Evolutionary conservation across 2,797 vertebrate species (phyloP).

Genomic region (Arctocebus calabarensis): DNA sequence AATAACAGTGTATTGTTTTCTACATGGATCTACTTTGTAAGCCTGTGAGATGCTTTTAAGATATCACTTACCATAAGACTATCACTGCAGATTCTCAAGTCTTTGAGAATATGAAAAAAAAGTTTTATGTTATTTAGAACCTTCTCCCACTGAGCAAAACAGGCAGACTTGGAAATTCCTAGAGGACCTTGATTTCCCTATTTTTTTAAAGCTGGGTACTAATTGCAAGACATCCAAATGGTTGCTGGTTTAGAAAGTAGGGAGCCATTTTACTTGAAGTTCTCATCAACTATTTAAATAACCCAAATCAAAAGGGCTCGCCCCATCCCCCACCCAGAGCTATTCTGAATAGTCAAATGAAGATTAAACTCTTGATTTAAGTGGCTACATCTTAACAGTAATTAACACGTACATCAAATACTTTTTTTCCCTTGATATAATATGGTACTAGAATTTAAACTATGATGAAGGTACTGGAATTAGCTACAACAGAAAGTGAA

Average conservation of each 20-base stretch:
- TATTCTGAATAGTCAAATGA: conserved; percentile 79
- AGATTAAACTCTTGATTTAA: conserved; percentile 85
- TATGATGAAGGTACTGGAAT: conserved; percentile 83
- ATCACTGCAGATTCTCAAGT: conserved; percentile 73
- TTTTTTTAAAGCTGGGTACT: conserved; percentile 81
- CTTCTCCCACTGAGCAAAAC: conserved; percentile 81
- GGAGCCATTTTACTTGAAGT: conserved; percentile 77
- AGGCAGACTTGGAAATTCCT: conserved; percentile 84
- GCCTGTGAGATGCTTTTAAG: conserved; percentile 85
- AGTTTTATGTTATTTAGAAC: conserved; percentile 74
- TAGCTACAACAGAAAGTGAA: conserved; percentile 83
- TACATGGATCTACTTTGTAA: conserved; percentile 84
- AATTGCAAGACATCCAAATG: conserved; percentile 82
- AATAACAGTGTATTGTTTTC: conserved; percentile 88
- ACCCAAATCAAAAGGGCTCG: conserved; percentile 77
- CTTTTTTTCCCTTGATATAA: conserved; percentile 80
- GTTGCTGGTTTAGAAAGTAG: conserved; percentile 79
- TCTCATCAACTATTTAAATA: conserved; percentile 83
- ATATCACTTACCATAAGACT: conserved; percentile 83
- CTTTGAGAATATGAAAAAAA: conserved; percentile 79
- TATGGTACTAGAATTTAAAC: conserved; percentile 82
- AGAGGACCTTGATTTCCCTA: conserved; percentile 82
- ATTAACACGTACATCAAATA: conserved; percentile 84
- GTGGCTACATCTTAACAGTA: conserved; percentile 83
- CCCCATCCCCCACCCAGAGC: conserved; percentile 47